Conservation (phyloP, 2,113 vertebrate genomes). For the Heterochromis multidens region DNA sequence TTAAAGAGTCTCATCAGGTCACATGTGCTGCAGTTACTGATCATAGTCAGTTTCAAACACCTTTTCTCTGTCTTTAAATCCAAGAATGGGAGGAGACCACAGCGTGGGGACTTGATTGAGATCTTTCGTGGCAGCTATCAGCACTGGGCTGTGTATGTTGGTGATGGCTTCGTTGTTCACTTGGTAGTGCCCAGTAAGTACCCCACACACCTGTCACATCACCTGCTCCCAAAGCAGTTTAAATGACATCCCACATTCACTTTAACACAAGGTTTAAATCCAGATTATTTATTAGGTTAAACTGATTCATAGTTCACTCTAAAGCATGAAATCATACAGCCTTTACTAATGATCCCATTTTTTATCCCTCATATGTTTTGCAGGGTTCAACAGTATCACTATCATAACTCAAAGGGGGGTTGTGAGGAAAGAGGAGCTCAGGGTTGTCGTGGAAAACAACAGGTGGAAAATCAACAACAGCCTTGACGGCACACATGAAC, state of each 20-base stretch:
- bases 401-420: background rate
- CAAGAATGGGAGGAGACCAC: background rate
- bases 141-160: background rate
- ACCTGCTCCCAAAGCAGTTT: background rate
- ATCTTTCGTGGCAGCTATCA: rapidly evolving
- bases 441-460: background rate
- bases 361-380: background rate
- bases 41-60: background rate
- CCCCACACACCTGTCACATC: background rate
- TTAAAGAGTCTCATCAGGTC: background rate
- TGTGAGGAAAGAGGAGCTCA: background rate
- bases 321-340: rapidly evolving
- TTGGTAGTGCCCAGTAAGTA: background rate
- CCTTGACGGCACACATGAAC: rapidly evolving
- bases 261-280: too few species aligned
- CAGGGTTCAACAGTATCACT: rapidly evolving
- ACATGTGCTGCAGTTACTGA: background rate
- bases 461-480: background rate
- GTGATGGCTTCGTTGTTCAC: background rate
- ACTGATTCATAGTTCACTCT: background rate
- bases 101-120: background rate
- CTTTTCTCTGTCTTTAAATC: background rate
- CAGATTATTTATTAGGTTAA: too few species aligned
- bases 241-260: rapidly evolving
- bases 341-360: background rate